Conservation (phyloP, 2,888 invertebrate genomes). For the Gasteruption jaculator region DNA sequence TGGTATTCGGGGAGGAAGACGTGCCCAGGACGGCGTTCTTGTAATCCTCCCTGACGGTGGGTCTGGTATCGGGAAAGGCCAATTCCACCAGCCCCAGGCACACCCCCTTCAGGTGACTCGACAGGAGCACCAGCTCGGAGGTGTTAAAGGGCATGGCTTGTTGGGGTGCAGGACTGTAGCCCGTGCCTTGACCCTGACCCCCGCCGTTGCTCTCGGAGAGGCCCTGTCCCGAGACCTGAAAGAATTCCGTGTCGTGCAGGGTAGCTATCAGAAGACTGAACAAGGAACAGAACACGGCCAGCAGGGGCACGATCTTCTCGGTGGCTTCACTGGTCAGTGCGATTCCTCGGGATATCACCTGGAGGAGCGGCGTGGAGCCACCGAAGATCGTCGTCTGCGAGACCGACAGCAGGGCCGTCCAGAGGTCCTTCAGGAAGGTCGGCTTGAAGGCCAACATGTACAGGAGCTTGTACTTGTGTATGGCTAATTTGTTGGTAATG, state of each 20-base stretch:
- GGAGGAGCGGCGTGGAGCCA: slow-evolving; percentile 59
- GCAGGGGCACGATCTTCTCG: slow-evolving; percentile 67
- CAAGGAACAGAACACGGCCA: slow-evolving; percentile 80
- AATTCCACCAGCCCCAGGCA: slow-evolving; percentile 82
- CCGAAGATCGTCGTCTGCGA: slow-evolving; percentile 53
- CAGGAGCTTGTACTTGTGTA: slow-evolving; percentile 78
- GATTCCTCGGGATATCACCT: slow-evolving; percentile 66
- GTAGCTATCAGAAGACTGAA: slow-evolving; percentile 78
- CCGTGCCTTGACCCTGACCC: slow-evolving; percentile 27
- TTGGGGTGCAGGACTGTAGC: no score
- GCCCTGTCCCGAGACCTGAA: slow-evolving; percentile 49
- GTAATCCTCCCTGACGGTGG: slow-evolving; percentile 63
- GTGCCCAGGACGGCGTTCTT: slow-evolving; percentile 50
- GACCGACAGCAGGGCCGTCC: slow-evolving; percentile 57
- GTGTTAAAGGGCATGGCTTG: slow-evolving; percentile 68
- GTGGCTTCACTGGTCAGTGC: slow-evolving; percentile 59
- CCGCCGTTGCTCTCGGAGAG: slow-evolving; percentile 21
- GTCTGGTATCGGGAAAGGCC: slow-evolving; percentile 76
- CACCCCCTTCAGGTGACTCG: slow-evolving; percentile 71
- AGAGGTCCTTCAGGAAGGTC: slow-evolving; percentile 70
- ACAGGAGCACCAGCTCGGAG: slow-evolving; percentile 67
- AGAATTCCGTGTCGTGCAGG: slow-evolving; percentile 83
- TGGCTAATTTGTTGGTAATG: slow-evolving; percentile 73
- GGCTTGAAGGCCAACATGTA: slow-evolving; percentile 79
- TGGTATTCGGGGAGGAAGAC: slow-evolving; percentile 21